phyloP scores from a whole-genome alignment of 1,140 invertebrate genomes.

The Rhyacophila brunnea region DNA sequence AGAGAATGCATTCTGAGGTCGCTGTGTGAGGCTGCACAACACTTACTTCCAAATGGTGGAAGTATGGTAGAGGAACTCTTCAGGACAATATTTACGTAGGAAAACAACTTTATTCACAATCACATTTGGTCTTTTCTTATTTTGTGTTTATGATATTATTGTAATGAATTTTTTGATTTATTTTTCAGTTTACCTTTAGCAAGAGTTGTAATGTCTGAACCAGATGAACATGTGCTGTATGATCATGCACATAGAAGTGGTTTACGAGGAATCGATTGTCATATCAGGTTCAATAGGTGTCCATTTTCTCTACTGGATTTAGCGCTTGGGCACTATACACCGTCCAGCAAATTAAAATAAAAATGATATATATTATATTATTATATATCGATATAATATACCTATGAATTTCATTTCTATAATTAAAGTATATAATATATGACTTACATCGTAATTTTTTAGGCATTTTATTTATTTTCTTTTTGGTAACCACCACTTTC shows the following conservation, averaged over 20 bases:
- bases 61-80: conserved; percentile 72
- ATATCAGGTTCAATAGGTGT: conserved; percentile 59
- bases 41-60: conserved; percentile 58
- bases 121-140: background rate
- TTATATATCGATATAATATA: too few relatives aligned
- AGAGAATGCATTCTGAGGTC: conserved; percentile 64
- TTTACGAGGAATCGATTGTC: conserved; percentile 55
- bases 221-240: conserved; percentile 65
- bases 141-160: too few relatives aligned
- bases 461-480: too few relatives aligned
- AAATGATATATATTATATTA: too few relatives aligned
- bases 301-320: conserved; percentile 72
- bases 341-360: conserved; percentile 11
- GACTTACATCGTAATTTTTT: too few relatives aligned
- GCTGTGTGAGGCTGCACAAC: conserved; percentile 68
- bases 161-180: background rate
- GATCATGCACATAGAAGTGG: conserved; percentile 62
- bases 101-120: too few relatives aligned
- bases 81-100: conserved; percentile 68
- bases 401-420: too few relatives aligned
- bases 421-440: too few relatives aligned
- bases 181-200: conserved; percentile 62
- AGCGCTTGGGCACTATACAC: conserved; percentile 68
- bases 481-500: too few relatives aligned
- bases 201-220: conserved; percentile 61